Evolutionary conservation across 2,888 invertebrate species (phyloP).

Genomic region (Ennomos fuscantarius): DNA sequence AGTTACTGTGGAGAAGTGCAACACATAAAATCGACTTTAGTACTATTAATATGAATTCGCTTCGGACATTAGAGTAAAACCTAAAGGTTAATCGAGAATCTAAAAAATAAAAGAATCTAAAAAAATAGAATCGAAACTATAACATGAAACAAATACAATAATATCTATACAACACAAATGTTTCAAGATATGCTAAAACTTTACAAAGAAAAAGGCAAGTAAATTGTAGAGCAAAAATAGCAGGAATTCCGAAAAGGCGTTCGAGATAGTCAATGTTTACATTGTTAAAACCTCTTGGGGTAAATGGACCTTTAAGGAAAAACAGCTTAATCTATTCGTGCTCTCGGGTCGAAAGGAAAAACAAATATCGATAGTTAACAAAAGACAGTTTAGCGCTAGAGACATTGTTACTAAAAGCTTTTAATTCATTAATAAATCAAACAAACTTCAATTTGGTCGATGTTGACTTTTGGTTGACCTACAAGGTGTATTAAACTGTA

Average conservation of each 20-base stretch:
- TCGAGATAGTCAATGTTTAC: constrained; percentile 52
- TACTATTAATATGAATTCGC: no score
- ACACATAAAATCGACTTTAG: no score
- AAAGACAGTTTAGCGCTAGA: constrained; percentile 33
- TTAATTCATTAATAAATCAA: constrained; percentile 5
- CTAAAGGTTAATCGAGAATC: no score
- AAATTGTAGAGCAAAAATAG: constrained; percentile 31
- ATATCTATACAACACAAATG: neutral
- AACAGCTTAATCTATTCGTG: constrained; percentile 63
- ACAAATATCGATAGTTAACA: constrained; percentile 42
- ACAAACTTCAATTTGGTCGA: constrained; percentile 8
- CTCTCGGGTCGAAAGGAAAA: constrained; percentile 30
- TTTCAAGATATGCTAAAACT: neutral
- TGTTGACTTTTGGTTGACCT: constrained; percentile 23
- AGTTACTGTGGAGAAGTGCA: no score
- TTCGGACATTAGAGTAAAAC: no score
- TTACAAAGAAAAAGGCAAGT: constrained; percentile 8
- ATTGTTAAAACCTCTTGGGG: constrained; percentile 54
- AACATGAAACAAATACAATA: neutral
- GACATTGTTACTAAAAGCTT: constrained; percentile 5
- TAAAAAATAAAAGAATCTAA: no score
- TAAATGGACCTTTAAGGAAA: constrained; percentile 64
- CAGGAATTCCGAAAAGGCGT: constrained; percentile 46
- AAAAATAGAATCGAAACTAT: no score
- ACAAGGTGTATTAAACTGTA: constrained; percentile 39